These are phyloP conservation scores for Cepaea nemoralis DNA, from an alignment of 1,140 invertebrate species.

Conservation along the genomic window DNA sequence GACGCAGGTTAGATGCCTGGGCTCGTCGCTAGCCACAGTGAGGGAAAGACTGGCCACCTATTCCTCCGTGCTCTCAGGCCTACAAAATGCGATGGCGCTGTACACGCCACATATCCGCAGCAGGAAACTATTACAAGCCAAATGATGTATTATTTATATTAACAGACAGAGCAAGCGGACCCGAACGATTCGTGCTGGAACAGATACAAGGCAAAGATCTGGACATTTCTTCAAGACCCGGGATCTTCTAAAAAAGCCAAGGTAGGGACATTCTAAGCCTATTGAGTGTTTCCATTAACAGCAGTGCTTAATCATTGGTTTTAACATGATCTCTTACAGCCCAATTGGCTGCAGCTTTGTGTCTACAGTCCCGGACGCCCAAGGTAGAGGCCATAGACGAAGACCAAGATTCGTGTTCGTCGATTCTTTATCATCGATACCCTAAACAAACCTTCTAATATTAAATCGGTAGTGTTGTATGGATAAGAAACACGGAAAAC, in stretches of 20 bases:
- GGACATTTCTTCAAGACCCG: constrained; percentile 66
- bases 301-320: neutral
- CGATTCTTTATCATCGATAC: neutral
- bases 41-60: too few relatives aligned
- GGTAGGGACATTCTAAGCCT: constrained; percentile 46
- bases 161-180: neutral
- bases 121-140: too few relatives aligned
- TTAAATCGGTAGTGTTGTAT: too few relatives aligned
- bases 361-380: neutral
- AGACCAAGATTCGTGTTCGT: neutral
- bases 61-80: neutral
- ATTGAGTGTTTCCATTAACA: too few relatives aligned
- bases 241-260: constrained; percentile 62
- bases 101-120: neutral
- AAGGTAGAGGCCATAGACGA: neutral
- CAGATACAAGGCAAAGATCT: constrained; percentile 51
- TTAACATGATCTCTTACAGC: neutral
- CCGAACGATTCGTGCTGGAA: constrained; percentile 50
- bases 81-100: neutral
- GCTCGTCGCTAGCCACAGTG: neutral
- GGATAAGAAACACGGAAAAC: too few relatives aligned
- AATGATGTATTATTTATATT: too few relatives aligned
- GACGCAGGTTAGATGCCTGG: neutral
- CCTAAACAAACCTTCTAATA: too few relatives aligned
- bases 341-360: neutral